These are phyloP conservation scores for Fistularia commersonii DNA, from an alignment of 2,797 vertebrate species.

Conservation along the genomic window DNA sequence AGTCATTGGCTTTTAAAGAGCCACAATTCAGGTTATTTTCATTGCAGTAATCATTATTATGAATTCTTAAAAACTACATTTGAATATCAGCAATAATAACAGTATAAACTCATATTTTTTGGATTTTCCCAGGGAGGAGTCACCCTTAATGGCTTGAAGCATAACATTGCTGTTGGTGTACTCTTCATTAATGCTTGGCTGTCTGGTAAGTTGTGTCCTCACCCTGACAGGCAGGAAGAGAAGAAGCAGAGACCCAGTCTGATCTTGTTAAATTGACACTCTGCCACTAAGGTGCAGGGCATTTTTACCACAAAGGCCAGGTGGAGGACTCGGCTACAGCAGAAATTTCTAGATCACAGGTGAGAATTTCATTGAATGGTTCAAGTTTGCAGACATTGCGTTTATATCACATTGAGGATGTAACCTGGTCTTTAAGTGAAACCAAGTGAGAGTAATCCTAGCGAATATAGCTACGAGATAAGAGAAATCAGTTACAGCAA, in stretches of 20 bases:
- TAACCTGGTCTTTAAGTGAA: no score
- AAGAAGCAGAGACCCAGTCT: neutral
- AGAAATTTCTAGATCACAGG: constrained; percentile 81
- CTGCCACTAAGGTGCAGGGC: constrained; percentile 62
- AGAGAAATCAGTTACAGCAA: no score
- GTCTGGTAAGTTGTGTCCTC: constrained; percentile 59
- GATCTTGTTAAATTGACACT: neutral
- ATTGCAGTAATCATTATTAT: no score
- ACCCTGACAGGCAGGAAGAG: neutral
- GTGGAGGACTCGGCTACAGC: constrained; percentile 80
- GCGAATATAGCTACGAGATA: no score
- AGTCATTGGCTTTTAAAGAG: no score
- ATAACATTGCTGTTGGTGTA: constrained; percentile 76
- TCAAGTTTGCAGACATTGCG: no score
- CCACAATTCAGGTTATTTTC: no score
- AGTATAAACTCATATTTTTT: no score
- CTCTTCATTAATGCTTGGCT: constrained; percentile 82
- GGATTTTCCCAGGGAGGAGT: constrained; percentile 69
- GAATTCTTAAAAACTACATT: no score
- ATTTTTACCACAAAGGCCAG: constrained; percentile 77
- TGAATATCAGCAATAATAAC: no score
- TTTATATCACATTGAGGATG: neutral
- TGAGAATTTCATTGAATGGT: constrained; percentile 21
- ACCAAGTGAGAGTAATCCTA: no score
- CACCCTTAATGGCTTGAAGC: constrained; percentile 71